Percentiles rank a stretch among this genome's conserved stretches.
Evolutionary conservation across 2,113 vertebrate species (phyloP).

Genomic region (Phalacrocorax brasilianus): DNA sequence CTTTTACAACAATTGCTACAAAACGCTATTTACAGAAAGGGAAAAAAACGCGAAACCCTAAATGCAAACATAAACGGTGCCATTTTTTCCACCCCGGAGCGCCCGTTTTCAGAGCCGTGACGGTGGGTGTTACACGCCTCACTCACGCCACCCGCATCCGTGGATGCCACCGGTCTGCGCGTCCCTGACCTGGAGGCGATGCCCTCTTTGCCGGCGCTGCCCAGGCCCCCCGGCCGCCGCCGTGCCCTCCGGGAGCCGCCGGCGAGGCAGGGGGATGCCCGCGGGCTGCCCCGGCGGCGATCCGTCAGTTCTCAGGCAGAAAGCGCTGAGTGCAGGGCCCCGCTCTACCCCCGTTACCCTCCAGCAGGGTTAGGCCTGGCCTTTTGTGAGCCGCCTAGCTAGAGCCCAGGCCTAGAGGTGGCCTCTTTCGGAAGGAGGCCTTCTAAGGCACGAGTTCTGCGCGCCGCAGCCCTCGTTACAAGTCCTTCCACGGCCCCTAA

Average conservation of each 20-base stretch:
- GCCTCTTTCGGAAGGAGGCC: too few species aligned
- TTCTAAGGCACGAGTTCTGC: too few species aligned
- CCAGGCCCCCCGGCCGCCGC: neutral
- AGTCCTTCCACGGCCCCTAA: too few species aligned
- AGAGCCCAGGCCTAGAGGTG: too few species aligned
- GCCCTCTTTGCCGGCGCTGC: neutral
- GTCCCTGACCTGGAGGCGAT: neutral
- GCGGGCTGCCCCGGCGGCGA: neutral
- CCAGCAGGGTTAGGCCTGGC: too few species aligned
- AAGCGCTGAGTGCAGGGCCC: too few species aligned
- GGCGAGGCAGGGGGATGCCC: neutral
- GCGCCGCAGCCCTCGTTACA: too few species aligned
- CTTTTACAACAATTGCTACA: neutral
- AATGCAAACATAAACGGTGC: neutral
- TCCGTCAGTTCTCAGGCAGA: neutral
- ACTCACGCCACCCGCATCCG: accelerated
- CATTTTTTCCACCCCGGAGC: neutral
- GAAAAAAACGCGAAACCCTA: neutral
- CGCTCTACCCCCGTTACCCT: too few species aligned
- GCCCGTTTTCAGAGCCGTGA: neutral
- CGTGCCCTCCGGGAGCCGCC: neutral
- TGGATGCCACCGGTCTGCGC: accelerated
- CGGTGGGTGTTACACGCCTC: neutral
- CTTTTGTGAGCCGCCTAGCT: too few species aligned
- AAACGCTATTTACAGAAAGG: neutral